phyloP scores from a whole-genome alignment of 2,888 invertebrate genomes.

The Nectonema munidae region DNA sequence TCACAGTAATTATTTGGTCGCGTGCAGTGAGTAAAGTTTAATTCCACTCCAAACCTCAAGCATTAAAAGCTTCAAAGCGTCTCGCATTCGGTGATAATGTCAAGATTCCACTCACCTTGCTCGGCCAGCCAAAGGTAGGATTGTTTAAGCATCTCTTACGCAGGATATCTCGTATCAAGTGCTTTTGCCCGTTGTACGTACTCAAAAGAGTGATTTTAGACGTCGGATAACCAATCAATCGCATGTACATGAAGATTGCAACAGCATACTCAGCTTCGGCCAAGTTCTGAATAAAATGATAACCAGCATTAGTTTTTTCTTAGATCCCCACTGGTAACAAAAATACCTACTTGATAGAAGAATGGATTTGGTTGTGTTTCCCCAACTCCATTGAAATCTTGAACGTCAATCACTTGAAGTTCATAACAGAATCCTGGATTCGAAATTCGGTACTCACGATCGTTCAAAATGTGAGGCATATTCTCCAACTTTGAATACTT shows the following conservation, averaged over 20 bases:
- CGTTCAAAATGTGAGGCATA: constrained; percentile 47
- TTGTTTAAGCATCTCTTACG: constrained; percentile 58
- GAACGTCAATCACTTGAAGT: constrained; percentile 77
- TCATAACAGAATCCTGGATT: constrained; percentile 71
- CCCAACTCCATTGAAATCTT: constrained; percentile 73
- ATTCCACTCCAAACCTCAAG: no score
- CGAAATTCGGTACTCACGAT: constrained; percentile 49
- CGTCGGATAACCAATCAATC: constrained; percentile 73
- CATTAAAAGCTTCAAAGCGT: no score
- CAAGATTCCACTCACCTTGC: constrained; percentile 46
- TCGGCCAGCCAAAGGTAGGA: constrained; percentile 62
- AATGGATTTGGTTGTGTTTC: constrained; percentile 90
- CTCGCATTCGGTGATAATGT: no score
- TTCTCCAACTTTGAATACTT: constrained; percentile 76
- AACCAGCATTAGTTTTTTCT: no score
- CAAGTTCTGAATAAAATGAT: constrained; percentile 26
- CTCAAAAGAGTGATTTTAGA: constrained; percentile 82
- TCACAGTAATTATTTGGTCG: no score
- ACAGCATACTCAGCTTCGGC: constrained; percentile 57
- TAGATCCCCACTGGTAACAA: no score
- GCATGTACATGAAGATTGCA: constrained; percentile 89
- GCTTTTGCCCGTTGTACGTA: constrained; percentile 95
- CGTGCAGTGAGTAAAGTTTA: no score
- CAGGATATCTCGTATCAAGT: constrained; percentile 72
- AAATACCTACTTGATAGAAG: constrained; percentile 64